Percentiles rank a stretch among this genome's conserved stretches.
These are phyloP conservation scores for Scomberomorus guttatus DNA, from an alignment of 2,797 vertebrate genomes.

Conservation along the genomic window DNA sequence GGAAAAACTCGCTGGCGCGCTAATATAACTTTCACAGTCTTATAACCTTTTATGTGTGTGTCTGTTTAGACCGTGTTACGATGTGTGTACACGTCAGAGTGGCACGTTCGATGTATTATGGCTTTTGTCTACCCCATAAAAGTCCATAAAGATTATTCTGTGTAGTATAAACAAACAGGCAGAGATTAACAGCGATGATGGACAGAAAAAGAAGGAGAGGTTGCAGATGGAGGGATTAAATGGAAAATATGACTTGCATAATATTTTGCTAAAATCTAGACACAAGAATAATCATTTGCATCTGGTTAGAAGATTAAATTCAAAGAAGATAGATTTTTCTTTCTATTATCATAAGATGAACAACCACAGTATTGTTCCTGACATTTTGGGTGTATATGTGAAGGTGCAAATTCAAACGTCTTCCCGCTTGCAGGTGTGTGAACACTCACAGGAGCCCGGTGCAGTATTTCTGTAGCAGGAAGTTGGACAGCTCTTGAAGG, in stretches of 20 bases:
- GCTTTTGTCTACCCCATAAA: constrained; percentile 28
- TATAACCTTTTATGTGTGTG: constrained; percentile 4
- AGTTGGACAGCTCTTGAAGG: constrained; percentile 91
- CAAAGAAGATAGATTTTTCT: background rate
- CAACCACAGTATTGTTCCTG: background rate
- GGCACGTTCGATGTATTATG: background rate
- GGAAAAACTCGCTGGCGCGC: constrained; percentile 17
- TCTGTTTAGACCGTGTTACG: constrained; percentile 31
- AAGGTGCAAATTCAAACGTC: background rate
- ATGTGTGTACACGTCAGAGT: constrained; percentile 5
- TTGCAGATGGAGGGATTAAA: background rate
- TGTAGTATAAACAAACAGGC: constrained; percentile 8
- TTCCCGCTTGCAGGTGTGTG: constrained; percentile 4
- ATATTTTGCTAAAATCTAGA: background rate
- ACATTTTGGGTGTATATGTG: background rate
- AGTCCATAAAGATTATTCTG: constrained; percentile 28
- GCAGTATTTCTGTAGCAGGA: constrained; percentile 90
- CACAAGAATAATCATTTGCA: background rate
- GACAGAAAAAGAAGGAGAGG: background rate
- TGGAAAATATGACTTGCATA: background rate
- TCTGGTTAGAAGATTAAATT: background rate
- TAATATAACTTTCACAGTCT: constrained; percentile 34
- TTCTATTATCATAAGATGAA: background rate
- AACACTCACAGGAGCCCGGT: constrained; percentile 71
- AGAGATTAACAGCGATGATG: background rate